Base-by-base conservation (phyloP, 2,797 vertebrate genomes). In the Tapirus indicus region DNA sequence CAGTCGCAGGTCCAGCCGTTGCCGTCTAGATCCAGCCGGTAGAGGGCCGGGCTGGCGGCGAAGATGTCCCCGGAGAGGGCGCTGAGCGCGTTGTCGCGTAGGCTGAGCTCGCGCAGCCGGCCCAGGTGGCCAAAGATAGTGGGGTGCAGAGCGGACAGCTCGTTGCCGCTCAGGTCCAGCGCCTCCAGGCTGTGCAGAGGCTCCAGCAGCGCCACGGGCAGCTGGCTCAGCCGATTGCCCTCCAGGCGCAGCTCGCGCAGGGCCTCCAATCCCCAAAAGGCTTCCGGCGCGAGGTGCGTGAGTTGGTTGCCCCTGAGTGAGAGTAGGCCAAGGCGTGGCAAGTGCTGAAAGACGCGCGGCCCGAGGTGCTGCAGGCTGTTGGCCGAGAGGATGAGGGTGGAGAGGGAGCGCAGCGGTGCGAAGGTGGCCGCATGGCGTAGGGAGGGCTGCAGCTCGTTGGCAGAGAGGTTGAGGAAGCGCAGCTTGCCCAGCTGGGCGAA, bases 1-100 rank as follows among this genome's bases (percentile, higher is more conserved):
- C 99, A 99, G 98, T 99, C 99, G 5, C 99, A 99, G 8, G 98
- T 99, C 99, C 99, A 99, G 97, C 99, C 99, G 23, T 99, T 99
- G 75, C 99, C 99, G 23, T 99, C 99, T 95, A 99, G 99, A 97
- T 99, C 99, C 92, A 99, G 96, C 90, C 99, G 98, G 93, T 99
- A 99, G 95, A 99, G 99, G 25, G 98, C 98, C 0, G 98, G 98
- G 98, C 99, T 99, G 75, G 99, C 98, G 41, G 99, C 95, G 69
- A 99, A 99, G 79, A 99, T 98, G 35, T 99, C 98, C 0, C 99
- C 99, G 0, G 99, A 98, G 44, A 99, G 98, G 9, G 99, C 99
- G 29, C 98, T 98, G 95, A 99, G 99, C 0, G 98, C 97, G 85
- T 99, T 99, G 97, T 99, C 99, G 54, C 99, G 99, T 47, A 99